Conservation (phyloP, 2,113 vertebrate species). For the Pterocles gutturalis region DNA sequence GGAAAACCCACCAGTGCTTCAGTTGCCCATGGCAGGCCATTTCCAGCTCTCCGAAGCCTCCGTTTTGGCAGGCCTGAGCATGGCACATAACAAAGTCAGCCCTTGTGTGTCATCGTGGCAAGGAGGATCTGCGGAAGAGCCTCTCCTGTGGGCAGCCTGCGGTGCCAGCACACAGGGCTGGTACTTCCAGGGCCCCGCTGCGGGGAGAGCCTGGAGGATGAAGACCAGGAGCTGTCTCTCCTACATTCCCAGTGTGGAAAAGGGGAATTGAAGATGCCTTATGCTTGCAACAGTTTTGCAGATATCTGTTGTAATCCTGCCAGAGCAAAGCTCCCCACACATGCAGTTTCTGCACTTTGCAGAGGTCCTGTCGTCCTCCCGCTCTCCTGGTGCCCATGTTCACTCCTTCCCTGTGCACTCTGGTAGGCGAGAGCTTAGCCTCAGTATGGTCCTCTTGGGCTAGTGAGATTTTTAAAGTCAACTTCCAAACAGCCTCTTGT, state of each 20-base stretch:
- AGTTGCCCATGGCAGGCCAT: not conserved
- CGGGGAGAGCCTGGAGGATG: not conserved
- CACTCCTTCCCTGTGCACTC: not conserved
- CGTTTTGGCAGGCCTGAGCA: not conserved
- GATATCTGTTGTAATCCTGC: not conserved
- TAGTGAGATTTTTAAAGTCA: not conserved
- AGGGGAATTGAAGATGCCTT: not conserved
- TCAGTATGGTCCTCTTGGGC: not conserved
- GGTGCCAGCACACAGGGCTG: rapidly evolving
- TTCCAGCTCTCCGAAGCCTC: not conserved
- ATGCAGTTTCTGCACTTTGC: not conserved
- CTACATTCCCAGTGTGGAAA: rapidly evolving
- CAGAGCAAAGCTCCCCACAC: rapidly evolving
- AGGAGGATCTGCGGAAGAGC: not conserved
- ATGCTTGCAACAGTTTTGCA: rapidly evolving
- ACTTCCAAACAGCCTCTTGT: not conserved
- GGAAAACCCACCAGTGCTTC: rapidly evolving
- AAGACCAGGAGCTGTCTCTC: not conserved
- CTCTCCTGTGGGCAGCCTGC: rapidly evolving
- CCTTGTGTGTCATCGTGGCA: rapidly evolving
- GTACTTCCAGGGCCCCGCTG: not conserved
- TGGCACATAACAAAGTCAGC: not conserved
- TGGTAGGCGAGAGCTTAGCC: not conserved
- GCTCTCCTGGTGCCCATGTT: rapidly evolving
- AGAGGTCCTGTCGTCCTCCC: not conserved